Base-by-base conservation (phyloP, 2,888 invertebrate genomes). In the Smittia aterrima region DNA sequence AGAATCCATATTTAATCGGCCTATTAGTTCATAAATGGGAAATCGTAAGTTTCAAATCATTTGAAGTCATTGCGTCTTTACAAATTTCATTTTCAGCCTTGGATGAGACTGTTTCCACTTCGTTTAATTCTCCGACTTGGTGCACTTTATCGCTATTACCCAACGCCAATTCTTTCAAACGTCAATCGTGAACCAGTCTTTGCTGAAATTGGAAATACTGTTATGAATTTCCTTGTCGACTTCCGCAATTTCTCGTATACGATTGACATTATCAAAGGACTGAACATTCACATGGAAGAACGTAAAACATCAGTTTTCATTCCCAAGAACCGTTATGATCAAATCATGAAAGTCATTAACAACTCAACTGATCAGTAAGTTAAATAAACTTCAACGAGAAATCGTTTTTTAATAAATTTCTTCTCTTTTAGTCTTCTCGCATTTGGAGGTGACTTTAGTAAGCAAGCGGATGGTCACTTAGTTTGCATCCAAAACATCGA, bases 101-200 rank as follows among this genome's bases (percentile, higher is more conserved):
- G 64, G 64, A 94, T 93, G 1, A 92, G 92, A 83, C 86, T 93
- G 64, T 90, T 93, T 79, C 90, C 90, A 0, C 79, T 90, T 47
- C 85, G 94, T 11, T 83, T 95, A 38, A 86, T 93, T 79, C 82
- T 95, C 71, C 86, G 94, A 75, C 84, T 95, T 38, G 94, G 94
- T 1, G 92, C 93, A 1, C 92, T 93, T 80, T 93, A 90, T 82
- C 87, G 92, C 76, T 93, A 92, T 80, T 95, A 95, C 82, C 94
- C 94, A 0, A 91, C 92, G 79, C 92, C 93, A 0, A 84, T 94
- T 76, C 88, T 94, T 68, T 92, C 92, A 18, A 88, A 91, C 18
- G 85, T 92, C 24, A 87, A 89, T 79, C 84, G 94, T 13, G 90
- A 91, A 77, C 89, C 93, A 0, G 90, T 93, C 3, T 95, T 90